Base-by-base conservation (phyloP, 92 coral and sea anemone species). In the Actinernus sp. region DNA sequence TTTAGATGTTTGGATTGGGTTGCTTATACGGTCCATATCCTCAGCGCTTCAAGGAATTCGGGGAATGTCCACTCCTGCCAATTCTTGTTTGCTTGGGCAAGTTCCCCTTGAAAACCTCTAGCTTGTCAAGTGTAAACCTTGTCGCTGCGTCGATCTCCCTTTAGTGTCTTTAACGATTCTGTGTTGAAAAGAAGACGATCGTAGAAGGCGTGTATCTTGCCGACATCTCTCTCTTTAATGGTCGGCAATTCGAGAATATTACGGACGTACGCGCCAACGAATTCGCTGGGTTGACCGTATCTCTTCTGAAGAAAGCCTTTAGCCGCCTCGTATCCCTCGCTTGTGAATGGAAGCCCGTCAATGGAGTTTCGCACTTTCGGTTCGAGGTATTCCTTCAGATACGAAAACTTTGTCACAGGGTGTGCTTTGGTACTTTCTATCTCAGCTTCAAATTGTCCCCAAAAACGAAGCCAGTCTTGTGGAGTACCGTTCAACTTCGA, bases 401-500 rank as follows among this genome's bases (percentile, higher is more conserved):
- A 78, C 20, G 67, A 73, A 26, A 85, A 78, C 61, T 72, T 78
- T 7, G 87, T 79, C 30, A 85, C 61, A 19, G 39, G 39, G 29
- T 77, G 62, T 39, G 71, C 68, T 50, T 65, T 53, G 13, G 78
- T 54, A 18, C 56, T 55, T 39, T 83, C 89, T 8, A 83, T 74
- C 32, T 83, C 83, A 4, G 83, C 32, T 0, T 14, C 59, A 43
- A 66, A 83, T n/a, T n/a, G n/a, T n/a, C n/a, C n/a, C n/a, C n/a
- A n/a, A n/a, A n/a, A n/a, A n/a, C n/a, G n/a, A n/a, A 74, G 63
- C 90, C 90, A 83, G 22, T 64, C 69, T 57, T 83, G 84, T 3
- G 69, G 24, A 3, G 37, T 76, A 12, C 84, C 84, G 23, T 62
- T 77, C 22, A 76, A 83, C 78, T 68, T 76, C 40, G 90, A 65